A percentile compares a stretch with the other conserved stretches of the same genome.
phyloP scores from a whole-genome alignment of 30 jellyfish, hydroid and myxozoan species.

The Clytia hemisphaerica region DNA sequence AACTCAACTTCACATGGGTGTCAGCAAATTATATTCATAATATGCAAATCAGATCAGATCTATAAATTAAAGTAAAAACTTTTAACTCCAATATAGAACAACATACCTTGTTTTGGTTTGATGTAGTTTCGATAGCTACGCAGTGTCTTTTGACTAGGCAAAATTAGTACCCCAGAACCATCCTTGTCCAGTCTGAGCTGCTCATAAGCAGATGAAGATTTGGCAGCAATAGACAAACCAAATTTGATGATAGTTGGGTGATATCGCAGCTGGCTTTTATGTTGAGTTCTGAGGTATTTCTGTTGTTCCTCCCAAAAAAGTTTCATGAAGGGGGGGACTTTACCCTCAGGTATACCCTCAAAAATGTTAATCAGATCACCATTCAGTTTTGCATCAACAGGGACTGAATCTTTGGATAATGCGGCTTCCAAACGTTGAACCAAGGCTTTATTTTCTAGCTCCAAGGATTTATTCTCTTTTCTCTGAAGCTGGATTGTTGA shows the following conservation, averaged over 20 bases:
- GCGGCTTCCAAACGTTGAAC: too few relatives aligned
- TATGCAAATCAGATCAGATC: too few relatives aligned
- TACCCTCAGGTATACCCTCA: slow-evolving; percentile 6
- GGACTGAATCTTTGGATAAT: too few relatives aligned
- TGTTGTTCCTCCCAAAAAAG: slow-evolving; percentile 42
- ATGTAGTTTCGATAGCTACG: slow-evolving; percentile 40
- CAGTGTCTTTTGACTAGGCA: slow-evolving; percentile 51
- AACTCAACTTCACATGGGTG: too few relatives aligned
- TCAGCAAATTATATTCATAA: too few relatives aligned
- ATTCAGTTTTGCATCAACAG: slow-evolving; percentile 32
- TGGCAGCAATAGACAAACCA: slow-evolving; percentile 39
- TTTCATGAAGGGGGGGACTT: slow-evolving; percentile 37
- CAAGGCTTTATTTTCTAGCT: too few relatives aligned
- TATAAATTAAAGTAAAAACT: too few relatives aligned
- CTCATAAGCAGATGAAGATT: slow-evolving; percentile 28
- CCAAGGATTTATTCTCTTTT: too few relatives aligned
- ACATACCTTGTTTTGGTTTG: slow-evolving; percentile 42
- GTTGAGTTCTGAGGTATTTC: slow-evolving; percentile 1
- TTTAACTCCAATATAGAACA: too few relatives aligned
- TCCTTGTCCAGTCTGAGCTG: slow-evolving; percentile 33
- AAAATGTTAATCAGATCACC: slow-evolving; percentile 15
- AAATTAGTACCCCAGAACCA: slow-evolving; percentile 41
- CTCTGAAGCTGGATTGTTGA: too few relatives aligned
- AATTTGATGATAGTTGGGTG: slow-evolving; percentile 42
- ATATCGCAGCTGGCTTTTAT: slow-evolving; percentile 1